Evolutionary conservation across 1,140 invertebrate species (phyloP).

Genomic region (Pseudomyrmex cubaensis): DNA sequence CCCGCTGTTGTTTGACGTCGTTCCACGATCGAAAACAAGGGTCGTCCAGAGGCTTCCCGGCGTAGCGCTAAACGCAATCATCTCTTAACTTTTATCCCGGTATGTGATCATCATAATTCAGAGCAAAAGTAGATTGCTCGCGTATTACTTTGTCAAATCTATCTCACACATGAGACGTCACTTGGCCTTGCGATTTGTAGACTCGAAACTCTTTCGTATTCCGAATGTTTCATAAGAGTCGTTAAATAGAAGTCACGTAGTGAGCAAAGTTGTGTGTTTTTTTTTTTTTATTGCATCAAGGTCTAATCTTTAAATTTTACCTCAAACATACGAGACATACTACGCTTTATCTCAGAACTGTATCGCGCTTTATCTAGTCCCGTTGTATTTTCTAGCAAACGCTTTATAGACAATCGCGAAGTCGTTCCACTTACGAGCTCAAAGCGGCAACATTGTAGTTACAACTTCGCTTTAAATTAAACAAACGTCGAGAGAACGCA

Average conservation of each 20-base stretch:
- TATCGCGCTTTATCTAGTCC: too few species aligned
- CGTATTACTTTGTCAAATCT: background rate
- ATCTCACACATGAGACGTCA: background rate
- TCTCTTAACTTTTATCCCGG: background rate
- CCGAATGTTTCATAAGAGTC: background rate
- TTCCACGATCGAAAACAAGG: conserved; percentile 36
- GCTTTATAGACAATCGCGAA: too few species aligned
- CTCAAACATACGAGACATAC: too few species aligned
- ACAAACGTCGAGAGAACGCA: background rate
- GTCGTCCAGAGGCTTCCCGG: background rate
- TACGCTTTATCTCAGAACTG: too few species aligned
- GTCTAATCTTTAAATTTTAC: too few species aligned
- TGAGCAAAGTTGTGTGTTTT: too few species aligned
- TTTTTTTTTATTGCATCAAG: too few species aligned
- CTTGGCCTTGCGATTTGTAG: too few species aligned
- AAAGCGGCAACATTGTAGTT: too few species aligned
- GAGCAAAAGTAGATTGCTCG: background rate
- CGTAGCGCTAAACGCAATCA: background rate
- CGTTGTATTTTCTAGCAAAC: too few species aligned
- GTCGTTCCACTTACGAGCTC: too few species aligned
- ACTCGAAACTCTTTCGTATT: background rate
- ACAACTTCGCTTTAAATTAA: background rate
- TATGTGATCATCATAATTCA: background rate
- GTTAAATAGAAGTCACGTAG: background rate
- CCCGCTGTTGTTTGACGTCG: conserved; percentile 67